Evolutionary conservation across 2,113 vertebrate species (phyloP).

Genomic region (Pelvicachromis taeniatus): DNA sequence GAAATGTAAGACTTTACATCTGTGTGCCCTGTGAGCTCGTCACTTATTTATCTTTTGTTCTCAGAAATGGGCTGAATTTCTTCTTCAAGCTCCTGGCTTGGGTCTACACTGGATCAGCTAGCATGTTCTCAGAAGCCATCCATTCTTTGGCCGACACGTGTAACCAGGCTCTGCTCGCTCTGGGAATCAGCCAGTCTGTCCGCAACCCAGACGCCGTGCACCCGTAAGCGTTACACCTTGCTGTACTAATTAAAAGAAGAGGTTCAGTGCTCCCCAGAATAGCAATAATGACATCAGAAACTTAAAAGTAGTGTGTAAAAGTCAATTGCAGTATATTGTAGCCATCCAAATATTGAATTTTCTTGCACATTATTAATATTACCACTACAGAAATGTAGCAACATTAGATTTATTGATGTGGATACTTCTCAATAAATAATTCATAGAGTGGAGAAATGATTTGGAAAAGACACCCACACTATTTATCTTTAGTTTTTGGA

Average conservation of each 20-base stretch:
- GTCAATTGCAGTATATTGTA: not conserved
- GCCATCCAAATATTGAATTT: not conserved
- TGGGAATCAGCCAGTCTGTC: conserved; percentile 94
- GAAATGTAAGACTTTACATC: not conserved
- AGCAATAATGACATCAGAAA: not conserved
- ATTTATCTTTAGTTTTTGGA: not conserved
- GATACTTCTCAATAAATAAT: not conserved
- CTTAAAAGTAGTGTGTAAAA: not conserved
- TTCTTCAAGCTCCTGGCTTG: conserved; percentile 98
- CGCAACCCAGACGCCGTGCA: conserved; percentile 90
- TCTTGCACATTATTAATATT: not conserved
- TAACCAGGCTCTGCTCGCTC: conserved; percentile 91
- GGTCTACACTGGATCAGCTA: conserved; percentile 97
- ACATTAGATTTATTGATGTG: not conserved
- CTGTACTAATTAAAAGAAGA: not conserved
- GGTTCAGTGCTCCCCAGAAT: not conserved
- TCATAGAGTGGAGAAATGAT: not conserved
- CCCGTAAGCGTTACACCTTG: conserved; percentile 79
- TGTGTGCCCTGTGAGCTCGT: not conserved
- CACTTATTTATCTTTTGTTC: conserved; percentile 26
- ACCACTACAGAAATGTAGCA: not conserved
- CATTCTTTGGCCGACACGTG: conserved; percentile 97
- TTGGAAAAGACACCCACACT: not conserved
- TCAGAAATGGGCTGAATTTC: conserved; percentile 97
- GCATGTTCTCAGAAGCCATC: conserved; percentile 99